phyloP scores from a whole-genome alignment of 2,888 invertebrate genomes.

The Eretmocerus hayati region DNA sequence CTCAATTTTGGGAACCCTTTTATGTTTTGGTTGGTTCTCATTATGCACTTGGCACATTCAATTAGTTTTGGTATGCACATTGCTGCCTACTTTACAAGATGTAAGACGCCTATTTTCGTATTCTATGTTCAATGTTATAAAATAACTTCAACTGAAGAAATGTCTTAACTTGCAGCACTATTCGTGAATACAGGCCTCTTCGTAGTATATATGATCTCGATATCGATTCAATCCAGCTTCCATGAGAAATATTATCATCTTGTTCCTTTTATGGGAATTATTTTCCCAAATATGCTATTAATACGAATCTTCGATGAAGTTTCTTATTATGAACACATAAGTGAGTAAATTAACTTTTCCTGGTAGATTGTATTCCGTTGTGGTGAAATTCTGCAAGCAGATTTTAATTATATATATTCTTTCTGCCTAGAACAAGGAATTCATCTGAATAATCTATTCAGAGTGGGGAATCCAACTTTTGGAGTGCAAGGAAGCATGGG shows the following conservation, averaged over 20 bases:
- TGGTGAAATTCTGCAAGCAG: background rate
- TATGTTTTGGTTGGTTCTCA: constrained; percentile 11
- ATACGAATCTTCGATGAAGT: constrained; percentile 9
- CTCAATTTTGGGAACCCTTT: constrained; percentile 13
- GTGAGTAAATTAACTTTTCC: constrained; percentile 5
- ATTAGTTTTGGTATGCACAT: constrained; percentile 17
- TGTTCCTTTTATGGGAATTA: constrained; percentile 12
- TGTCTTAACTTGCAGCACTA: constrained; percentile 14
- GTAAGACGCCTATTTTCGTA: constrained; percentile 9
- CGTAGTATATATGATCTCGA: constrained; percentile 10
- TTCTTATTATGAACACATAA: constrained; percentile 2
- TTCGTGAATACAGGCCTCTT: constrained; percentile 8
- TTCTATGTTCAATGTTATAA: too few relatives aligned
- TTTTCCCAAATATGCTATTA: constrained; percentile 15
- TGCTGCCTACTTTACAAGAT: constrained; percentile 14
- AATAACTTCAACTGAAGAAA: background rate
- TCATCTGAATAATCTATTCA: constrained; percentile 42
- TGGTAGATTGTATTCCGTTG: too few relatives aligned
- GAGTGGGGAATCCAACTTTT: constrained; percentile 25
- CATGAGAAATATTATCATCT: constrained; percentile 2
- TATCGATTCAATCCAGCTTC: constrained; percentile 1
- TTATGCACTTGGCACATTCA: constrained; percentile 7
- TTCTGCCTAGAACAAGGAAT: constrained; percentile 38
- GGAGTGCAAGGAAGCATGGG: constrained; percentile 48
- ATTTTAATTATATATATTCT: background rate